Evolutionary conservation across 2,888 invertebrate species (phyloP), one percentile per base, ranked within the genome.

Genomic region (Eupithecia subfuscata): DNA sequence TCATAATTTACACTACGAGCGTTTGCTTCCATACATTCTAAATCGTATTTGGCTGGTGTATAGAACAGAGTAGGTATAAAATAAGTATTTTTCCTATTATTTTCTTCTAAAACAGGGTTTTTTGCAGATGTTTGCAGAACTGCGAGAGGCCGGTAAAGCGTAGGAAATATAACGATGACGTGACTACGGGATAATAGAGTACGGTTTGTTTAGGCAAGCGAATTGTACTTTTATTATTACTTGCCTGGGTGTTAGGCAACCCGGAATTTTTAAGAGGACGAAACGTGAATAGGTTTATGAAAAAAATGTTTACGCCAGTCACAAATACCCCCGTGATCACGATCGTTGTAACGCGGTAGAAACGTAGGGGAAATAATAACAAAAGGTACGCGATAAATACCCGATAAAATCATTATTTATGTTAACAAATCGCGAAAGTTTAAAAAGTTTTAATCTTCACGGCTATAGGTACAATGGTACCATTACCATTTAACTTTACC

Each of bases 111-210:
- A 52, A n/a, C 11, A 52, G 52, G 52, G n/a, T 52, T 11, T 60
- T 60, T 60, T 25, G 60, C 60, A 25, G 25, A 14, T 56, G 25
- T 60, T 60, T 60, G 60, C 60, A 60, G 25, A 60, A 60, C 60
- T 25, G 25, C 25, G 60, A 25, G 14, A 25, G 60, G 60, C 22
- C 60, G 25, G 60, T 60, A 60, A 60, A 60, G 25, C 14, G 60
- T 60, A 60, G 6, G 6, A 60, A 60, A 60, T 22, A 56, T 60
- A 60, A 60, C 14, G 60, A 60, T 60, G 60, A 25, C 25, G 60
- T 14, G 25, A 25, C 25, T 60, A 60, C 22, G 60, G 25, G 60
- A 25, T 25, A 60, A 60, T 25, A 60, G 60, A 60, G 25, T 25
- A 22, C 22, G 60, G 22, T 14, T 25, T 25, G 60, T 60, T 25